Percentiles rank a stretch among this genome's conserved stretches.
Evolutionary conservation across 1,140 invertebrate genomes (phyloP).

Genomic region (Orius insidiosus): DNA sequence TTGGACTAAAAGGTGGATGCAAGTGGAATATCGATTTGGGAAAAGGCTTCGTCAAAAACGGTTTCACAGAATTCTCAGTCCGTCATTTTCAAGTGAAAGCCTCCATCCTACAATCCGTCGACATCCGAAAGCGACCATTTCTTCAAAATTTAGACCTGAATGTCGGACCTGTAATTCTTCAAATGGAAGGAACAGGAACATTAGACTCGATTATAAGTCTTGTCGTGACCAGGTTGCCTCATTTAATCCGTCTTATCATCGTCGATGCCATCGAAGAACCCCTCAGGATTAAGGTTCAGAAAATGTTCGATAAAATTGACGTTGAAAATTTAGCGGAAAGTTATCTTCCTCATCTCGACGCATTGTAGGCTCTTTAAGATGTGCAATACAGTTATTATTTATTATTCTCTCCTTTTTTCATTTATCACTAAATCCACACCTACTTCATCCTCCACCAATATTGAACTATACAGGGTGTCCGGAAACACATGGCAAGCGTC

Average conservation of each 20-base stretch:
- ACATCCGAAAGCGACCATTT: constrained; percentile 10
- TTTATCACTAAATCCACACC: too few relatives aligned
- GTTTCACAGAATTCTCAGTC: constrained; percentile 47
- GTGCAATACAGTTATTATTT: too few relatives aligned
- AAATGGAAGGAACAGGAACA: constrained; percentile 48
- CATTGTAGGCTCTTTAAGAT: too few relatives aligned
- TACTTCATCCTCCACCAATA: too few relatives aligned
- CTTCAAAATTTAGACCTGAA: constrained; percentile 11
- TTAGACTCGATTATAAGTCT: constrained; percentile 62
- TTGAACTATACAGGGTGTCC: too few relatives aligned
- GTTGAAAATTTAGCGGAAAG: constrained; percentile 30
- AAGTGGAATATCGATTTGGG: constrained; percentile 39
- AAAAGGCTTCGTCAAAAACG: constrained; percentile 29
- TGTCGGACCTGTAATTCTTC: constrained; percentile 5
- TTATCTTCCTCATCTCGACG: too few relatives aligned
- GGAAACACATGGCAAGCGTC: too few relatives aligned
- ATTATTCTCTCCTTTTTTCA: too few relatives aligned
- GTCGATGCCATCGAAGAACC: constrained; percentile 65
- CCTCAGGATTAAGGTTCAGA: constrained; percentile 44
- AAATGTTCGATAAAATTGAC: constrained; percentile 51
- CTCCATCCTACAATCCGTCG: constrained; percentile 38
- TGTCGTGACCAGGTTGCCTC: constrained; percentile 57
- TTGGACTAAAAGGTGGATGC: constrained; percentile 50
- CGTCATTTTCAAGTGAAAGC: constrained; percentile 38
- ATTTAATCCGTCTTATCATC: constrained; percentile 64